Base-by-base conservation (phyloP, 2,797 vertebrate genomes). In the Danio aesculapii region DNA sequence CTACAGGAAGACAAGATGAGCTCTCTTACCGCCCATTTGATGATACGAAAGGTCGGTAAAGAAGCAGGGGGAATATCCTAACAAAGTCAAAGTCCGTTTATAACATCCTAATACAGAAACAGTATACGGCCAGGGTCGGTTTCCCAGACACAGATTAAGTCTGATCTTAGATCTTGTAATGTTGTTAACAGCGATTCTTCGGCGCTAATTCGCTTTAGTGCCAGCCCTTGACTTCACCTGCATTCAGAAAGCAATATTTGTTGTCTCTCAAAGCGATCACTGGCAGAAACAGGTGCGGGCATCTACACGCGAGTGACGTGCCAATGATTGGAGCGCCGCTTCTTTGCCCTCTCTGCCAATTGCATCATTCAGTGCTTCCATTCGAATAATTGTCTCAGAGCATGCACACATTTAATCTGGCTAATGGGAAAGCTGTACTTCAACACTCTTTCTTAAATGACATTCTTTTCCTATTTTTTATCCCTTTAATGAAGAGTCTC, bases 401-500 rank as follows among this genome's bases (percentile, higher is more conserved):
- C 39, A 14, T 77, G 69, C 58, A 69, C 75, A 52, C 47, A 52
- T 81, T 81, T 72, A 75, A 80, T 84, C 82, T 79, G 66, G 70
- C 73, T 88, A 77, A 88, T 70, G 57, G 77, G 59, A 8, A 88
- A 84, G 70, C 80, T 83, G 85, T 87, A 88, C 87, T 87, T 84
- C 79, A 87, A 77, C 82, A 83, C 77, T 80, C 88, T 87, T 86
- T 86, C 81, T 89, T 88, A 88, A 90, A 91, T 88, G 84, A 87
- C 89, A 91, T 89, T 21, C 76, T 84, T 88, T 91, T 90, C 86
- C 85, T 84, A 91, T 93, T 92, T 83, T 85, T 93, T 89, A 88
- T 91, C 75, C 87, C n/a, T 70, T 78, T 90, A 90, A 91, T 91
- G 91, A 92, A 92, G 89, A 89, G 91, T 91, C 91, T 92, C 87